Conservation (phyloP, 2,888 invertebrate species). For the Liodrosophila aerea region DNA sequence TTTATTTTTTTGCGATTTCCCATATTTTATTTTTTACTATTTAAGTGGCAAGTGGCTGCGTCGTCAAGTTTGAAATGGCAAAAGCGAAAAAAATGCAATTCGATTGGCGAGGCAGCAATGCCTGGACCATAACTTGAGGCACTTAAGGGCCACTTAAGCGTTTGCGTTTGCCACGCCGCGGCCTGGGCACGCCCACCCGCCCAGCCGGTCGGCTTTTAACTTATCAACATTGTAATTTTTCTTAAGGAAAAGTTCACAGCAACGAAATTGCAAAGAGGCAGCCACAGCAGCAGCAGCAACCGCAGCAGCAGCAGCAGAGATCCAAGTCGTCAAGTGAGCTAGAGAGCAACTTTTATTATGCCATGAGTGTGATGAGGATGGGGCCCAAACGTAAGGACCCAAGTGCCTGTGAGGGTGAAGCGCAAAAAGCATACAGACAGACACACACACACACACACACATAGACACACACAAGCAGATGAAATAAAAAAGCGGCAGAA, state of each 20-base stretch:
- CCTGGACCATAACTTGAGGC: slow-evolving; percentile 36
- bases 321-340: slow-evolving; percentile 25
- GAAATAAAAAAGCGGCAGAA: slow-evolving; percentile 51
- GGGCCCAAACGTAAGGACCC: slow-evolving; percentile 27
- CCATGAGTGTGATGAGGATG: slow-evolving; percentile 23
- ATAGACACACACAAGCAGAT: slow-evolving; percentile 15
- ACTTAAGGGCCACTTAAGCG: slow-evolving; percentile 57
- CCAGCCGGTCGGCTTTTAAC: slow-evolving; percentile 58
- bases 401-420: slow-evolving; percentile 21
- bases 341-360: slow-evolving; percentile 41
- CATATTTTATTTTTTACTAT: no score
- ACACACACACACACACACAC: not conserved
- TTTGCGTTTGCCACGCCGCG: slow-evolving; percentile 32
- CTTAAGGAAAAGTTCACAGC: slow-evolving; percentile 34
- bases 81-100: slow-evolving; percentile 28
- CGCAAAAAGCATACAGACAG: slow-evolving; percentile 2
- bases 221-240: slow-evolving; percentile 63
- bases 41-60: no score
- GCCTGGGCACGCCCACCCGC: slow-evolving; percentile 35
- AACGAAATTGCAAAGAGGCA: slow-evolving; percentile 21
- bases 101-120: slow-evolving; percentile 20
- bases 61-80: slow-evolving; percentile 27
- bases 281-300: slow-evolving; percentile 9
- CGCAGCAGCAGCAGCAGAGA: slow-evolving; percentile 1
- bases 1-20: no score